Evolutionary conservation across 2,797 vertebrate genomes (phyloP).

Genomic region (Tinamus major): DNA sequence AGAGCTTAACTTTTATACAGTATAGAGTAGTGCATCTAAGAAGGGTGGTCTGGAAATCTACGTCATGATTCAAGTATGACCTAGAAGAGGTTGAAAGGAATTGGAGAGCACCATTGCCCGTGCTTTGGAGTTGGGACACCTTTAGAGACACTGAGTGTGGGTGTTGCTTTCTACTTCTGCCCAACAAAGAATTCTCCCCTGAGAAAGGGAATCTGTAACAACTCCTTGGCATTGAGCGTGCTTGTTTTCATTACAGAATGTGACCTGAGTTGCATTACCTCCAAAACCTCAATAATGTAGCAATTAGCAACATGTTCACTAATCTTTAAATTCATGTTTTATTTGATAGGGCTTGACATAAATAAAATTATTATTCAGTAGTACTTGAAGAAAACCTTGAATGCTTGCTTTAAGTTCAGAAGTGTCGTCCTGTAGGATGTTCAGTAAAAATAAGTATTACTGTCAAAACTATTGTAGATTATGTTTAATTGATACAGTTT

Average conservation of each 20-base stretch:
- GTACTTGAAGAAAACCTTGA: background rate
- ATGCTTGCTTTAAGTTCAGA: background rate
- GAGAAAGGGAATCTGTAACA: background rate
- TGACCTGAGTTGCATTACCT: background rate
- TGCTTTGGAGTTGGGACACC: accelerated
- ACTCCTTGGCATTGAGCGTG: background rate
- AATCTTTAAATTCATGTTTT: background rate
- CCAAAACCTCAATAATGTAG: background rate
- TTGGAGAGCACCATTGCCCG: accelerated
- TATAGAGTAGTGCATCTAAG: background rate
- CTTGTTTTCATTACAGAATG: background rate
- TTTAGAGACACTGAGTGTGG: background rate
- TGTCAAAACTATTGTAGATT: background rate
- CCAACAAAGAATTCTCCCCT: background rate
- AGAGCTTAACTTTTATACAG: background rate
- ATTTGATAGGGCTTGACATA: background rate
- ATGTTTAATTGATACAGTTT: background rate
- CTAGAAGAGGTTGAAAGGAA: background rate
- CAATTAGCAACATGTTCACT: background rate
- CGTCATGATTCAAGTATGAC: background rate
- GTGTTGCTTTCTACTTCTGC: background rate
- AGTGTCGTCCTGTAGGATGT: background rate
- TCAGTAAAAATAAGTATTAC: background rate
- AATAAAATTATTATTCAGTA: background rate
- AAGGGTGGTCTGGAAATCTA: background rate